Percentiles rank a stretch among this genome's conserved stretches.
Conservation (phyloP, 2,797 vertebrate genomes). For the Rhinophrynus dorsalis region DNA sequence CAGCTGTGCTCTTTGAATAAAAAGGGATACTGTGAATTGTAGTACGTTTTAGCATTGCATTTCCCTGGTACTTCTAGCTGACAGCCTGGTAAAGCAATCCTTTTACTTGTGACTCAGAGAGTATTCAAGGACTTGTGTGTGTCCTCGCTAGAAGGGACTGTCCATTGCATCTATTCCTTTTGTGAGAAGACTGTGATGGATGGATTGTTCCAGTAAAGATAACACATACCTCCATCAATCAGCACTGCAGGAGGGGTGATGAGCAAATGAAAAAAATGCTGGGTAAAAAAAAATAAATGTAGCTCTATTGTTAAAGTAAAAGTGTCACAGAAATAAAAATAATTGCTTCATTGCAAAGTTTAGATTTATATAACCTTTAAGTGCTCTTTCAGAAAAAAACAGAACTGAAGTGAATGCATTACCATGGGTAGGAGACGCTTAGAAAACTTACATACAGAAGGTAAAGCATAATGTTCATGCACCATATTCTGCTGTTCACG, state of each 20-base stretch:
- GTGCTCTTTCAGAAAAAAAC: no score
- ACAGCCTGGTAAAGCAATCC: neutral
- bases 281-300: slow-evolving; percentile 12
- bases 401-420: no score
- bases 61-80: no score
- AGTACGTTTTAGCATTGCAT: no score
- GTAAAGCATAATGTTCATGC: no score
- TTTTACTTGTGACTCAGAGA: neutral
- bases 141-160: neutral
- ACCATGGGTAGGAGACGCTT: no score
- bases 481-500: no score
- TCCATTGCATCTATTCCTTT: neutral
- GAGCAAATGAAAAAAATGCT: neutral
- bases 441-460: no score
- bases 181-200: slow-evolving; percentile 7
- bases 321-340: neutral
- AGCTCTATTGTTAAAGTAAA: neutral
- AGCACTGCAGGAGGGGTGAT: neutral
- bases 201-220: slow-evolving; percentile 17
- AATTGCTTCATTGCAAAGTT: neutral
- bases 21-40: no score
- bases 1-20: no score
- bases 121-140: slow-evolving; percentile 8
- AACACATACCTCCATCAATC: slow-evolving; percentile 15
- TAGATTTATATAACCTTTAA: no score